These are phyloP conservation scores for Rhogogaster chlorosoma DNA, from an alignment of 2,888 invertebrate species.

Conservation along the genomic window DNA sequence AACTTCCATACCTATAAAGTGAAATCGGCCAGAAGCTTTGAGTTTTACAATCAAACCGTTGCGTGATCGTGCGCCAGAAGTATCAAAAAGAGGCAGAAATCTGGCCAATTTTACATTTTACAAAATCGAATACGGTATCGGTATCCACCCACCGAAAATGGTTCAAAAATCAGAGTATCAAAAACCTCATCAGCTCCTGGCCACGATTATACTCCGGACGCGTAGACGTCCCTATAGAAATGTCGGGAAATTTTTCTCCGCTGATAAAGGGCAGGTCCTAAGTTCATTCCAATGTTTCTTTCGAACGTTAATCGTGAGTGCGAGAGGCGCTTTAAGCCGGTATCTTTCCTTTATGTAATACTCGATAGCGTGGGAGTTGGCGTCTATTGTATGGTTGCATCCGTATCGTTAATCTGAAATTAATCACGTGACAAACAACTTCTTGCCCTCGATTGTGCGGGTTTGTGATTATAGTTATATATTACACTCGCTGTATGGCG, in stretches of 20 bases:
- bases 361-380: background rate
- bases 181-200: background rate
- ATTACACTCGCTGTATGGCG: background rate
- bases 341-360: background rate
- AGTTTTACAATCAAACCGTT: constrained; percentile 59
- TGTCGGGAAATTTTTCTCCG: constrained; percentile 22
- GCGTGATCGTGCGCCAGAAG: constrained; percentile 9
- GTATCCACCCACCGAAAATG: background rate
- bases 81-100: background rate
- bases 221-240: background rate
- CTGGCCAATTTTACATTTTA: background rate
- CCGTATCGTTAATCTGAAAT: constrained; percentile 62
- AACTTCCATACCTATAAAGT: constrained; percentile 61
- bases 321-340: background rate
- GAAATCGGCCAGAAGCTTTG: constrained; percentile 62
- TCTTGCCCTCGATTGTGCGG: constrained; percentile 56
- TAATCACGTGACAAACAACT: constrained; percentile 67
- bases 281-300: constrained; percentile 28
- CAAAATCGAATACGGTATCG: background rate
- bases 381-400: background rate
- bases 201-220: background rate
- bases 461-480: constrained; percentile 15
- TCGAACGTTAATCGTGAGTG: background rate
- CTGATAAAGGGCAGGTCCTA: constrained; percentile 9
- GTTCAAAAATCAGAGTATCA: background rate